These are phyloP conservation scores for Orchestia grillus DNA, from an alignment of 1,140 invertebrate genomes.

Conservation along the genomic window DNA sequence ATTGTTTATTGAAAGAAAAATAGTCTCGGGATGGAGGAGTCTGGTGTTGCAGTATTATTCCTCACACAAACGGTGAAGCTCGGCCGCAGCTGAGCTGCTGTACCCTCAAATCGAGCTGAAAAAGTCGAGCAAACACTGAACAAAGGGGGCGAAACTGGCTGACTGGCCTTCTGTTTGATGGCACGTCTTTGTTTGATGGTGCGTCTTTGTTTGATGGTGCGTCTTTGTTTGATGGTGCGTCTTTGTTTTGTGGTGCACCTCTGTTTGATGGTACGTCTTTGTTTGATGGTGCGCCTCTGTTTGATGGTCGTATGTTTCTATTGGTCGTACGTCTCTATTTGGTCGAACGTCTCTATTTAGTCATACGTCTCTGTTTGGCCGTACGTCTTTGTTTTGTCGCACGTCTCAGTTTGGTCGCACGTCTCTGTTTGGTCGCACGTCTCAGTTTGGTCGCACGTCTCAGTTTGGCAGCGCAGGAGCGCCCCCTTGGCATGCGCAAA, in stretches of 20 bases:
- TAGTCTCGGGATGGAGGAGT: not conserved
- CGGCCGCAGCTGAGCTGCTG: not conserved
- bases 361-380: not conserved
- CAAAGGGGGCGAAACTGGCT: not conserved
- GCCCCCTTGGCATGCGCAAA: too few relatives aligned
- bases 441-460: too few relatives aligned
- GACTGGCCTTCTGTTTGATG: not conserved
- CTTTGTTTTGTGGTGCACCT: not conserved
- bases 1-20: not conserved
- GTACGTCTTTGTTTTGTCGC: not conserved
- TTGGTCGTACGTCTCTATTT: not conserved
- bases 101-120: not conserved
- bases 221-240: not conserved
- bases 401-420: not conserved
- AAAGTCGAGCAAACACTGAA: not conserved
- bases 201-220: not conserved
- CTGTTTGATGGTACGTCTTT: not conserved
- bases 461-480: too few relatives aligned
- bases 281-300: not conserved
- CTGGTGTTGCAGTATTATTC: not conserved
- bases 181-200: not conserved
- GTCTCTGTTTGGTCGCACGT: not conserved
- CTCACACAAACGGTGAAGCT: not conserved
- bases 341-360: not conserved
- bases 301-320: not conserved